These are phyloP conservation scores for Anagyrus pseudococci DNA, from an alignment of 2,888 invertebrate species.

Conservation along the genomic window DNA sequence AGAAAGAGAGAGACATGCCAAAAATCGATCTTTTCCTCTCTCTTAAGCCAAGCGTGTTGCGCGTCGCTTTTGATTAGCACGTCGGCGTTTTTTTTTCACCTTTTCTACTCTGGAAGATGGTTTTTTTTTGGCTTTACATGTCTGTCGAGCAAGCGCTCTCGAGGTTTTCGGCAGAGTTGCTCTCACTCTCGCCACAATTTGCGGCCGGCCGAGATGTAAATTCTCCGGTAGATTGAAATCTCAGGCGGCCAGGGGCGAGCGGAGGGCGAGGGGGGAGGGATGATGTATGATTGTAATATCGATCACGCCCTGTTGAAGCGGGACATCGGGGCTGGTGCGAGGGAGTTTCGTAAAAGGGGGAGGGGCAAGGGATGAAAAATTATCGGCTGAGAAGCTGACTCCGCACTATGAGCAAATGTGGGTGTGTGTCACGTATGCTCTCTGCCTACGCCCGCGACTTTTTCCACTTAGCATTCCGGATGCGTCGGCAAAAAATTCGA, in stretches of 20 bases:
- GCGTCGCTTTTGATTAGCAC: neutral
- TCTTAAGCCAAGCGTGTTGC: neutral
- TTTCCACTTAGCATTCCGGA: no score
- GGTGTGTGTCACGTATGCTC: no score
- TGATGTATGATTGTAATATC: conserved; percentile 10
- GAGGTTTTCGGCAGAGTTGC: neutral
- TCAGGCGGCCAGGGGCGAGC: neutral
- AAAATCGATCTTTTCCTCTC: neutral
- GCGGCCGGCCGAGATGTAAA: no score
- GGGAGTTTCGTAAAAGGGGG: neutral
- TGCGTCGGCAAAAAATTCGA: no score
- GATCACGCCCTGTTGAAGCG: no score
- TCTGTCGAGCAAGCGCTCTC: neutral
- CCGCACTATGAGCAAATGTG: no score
- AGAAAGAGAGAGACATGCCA: neutral
- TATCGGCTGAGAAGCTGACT: no score
- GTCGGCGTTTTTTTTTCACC: neutral
- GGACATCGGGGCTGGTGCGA: neutral
- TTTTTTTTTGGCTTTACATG: neutral
- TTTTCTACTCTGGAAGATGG: neutral
- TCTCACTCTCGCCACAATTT: no score
- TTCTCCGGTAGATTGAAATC: conserved; percentile 16
- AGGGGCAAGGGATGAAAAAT: no score
- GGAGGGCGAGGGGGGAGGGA: neutral
- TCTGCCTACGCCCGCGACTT: no score